These are phyloP conservation scores for Pandemis cinnamomeana DNA, from an alignment of 2,888 invertebrate genomes.

Conservation along the genomic window DNA sequence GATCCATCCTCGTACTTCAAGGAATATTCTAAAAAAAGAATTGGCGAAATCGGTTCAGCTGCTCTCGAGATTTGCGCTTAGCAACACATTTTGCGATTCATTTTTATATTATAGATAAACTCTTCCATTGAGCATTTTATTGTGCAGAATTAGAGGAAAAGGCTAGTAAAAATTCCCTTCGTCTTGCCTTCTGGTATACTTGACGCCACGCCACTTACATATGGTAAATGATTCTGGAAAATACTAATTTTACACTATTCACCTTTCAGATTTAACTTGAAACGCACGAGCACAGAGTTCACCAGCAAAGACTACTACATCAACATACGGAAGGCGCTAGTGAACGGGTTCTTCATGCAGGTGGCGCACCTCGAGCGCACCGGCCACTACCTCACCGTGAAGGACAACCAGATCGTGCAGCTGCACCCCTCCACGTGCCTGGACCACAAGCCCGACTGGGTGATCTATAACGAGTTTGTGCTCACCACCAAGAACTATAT, in stretches of 20 bases:
- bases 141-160: no score
- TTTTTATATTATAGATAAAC: no score
- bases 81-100: no score
- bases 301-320: slow-evolving; percentile 99
- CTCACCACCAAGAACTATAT: slow-evolving; percentile 99
- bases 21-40: no score
- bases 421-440: slow-evolving; percentile 99
- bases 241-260: neutral
- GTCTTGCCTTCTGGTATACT: no score
- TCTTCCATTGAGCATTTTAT: no score
- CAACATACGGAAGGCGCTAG: slow-evolving; percentile 98
- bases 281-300: slow-evolving; percentile 98
- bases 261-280: slow-evolving; percentile 90
- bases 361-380: slow-evolving; percentile 98
- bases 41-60: no score
- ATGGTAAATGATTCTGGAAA: no score
- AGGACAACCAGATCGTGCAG: slow-evolving; percentile 99
- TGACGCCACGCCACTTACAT: no score
- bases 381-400: slow-evolving; percentile 99
- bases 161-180: no score
- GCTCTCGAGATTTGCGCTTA: no score
- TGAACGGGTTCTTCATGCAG: slow-evolving; percentile 99
- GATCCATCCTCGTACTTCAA: no score
- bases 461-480: slow-evolving; percentile 99
- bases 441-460: slow-evolving; percentile 99